These are phyloP conservation scores for Cololabis saira DNA, from an alignment of 2,113 vertebrate genomes.

Conservation along the genomic window DNA sequence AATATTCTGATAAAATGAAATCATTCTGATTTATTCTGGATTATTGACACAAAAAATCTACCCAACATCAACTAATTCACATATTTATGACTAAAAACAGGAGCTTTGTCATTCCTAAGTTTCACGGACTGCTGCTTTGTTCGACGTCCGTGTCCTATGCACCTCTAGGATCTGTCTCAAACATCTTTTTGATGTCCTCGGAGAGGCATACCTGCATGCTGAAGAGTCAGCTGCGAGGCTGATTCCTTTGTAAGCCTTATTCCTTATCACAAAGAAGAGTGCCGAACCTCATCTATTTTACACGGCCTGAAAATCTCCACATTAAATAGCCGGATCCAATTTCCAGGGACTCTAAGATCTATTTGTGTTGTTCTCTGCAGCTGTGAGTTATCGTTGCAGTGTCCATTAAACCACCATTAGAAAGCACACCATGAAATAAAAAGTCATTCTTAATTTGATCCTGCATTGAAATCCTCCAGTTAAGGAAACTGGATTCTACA, in stretches of 20 bases:
- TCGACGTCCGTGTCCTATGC: slow-evolving; percentile 27
- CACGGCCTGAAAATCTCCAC: slow-evolving; percentile 40
- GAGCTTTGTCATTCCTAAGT: neutral
- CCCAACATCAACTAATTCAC: no score
- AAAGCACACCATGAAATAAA: slow-evolving; percentile 59
- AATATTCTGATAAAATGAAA: no score
- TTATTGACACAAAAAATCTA: no score
- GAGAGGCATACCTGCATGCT: slow-evolving; percentile 62
- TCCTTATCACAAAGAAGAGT: slow-evolving; percentile 39
- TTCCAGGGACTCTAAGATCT: slow-evolving; percentile 53
- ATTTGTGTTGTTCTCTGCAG: slow-evolving; percentile 28
- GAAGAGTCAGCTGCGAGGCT: slow-evolving; percentile 50
- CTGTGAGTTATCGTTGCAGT: slow-evolving; percentile 34
- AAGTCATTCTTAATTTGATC: neutral
- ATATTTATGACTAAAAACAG: no score
- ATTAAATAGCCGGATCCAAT: slow-evolving; percentile 36
- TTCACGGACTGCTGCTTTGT: slow-evolving; percentile 8
- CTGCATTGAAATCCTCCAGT: no score
- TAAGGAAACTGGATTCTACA: no score
- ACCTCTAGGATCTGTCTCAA: slow-evolving; percentile 52
- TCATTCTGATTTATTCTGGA: no score
- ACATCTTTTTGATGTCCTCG: slow-evolving; percentile 71
- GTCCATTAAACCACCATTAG: slow-evolving; percentile 33
- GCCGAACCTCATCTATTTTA: slow-evolving; percentile 33
- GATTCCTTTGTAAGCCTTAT: slow-evolving; percentile 28